Evolutionary conservation across 1,140 invertebrate species (phyloP), one percentile per base, ranked within the genome.

Genomic region (Fopius arisanus): DNA sequence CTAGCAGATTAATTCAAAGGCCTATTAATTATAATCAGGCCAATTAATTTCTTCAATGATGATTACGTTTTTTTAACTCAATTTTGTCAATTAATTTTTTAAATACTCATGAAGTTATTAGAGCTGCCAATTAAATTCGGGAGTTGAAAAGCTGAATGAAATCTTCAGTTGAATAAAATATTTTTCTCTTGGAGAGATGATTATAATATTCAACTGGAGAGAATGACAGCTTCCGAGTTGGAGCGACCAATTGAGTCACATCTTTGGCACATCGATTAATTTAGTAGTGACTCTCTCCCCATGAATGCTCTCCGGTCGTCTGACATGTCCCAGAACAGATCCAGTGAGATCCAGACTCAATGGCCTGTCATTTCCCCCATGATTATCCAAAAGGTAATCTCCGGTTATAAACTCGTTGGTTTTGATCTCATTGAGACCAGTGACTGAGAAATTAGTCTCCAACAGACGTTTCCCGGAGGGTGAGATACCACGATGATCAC

Each of bases 391-490:
- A 59, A 29, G 28, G 62, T 1, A 26, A 41, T 51, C 62, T 26
- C 59, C 43, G 51, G 19, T 21, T 9, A 70, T 40, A 48, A 73
- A 67, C 31, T 66, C 80, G 77, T 75, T 84, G 21, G 84, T 85
- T 74, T 75, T 83, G 62, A 86, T 86, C 65, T 86, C 84, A 51
- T 84, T 86, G 37, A 85, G 80, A 62, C 85, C 84, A 21, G 83
- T 87, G 31, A 85, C 77, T 63, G 81, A 84, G 72, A 86, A 86
- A 78, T 84, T 86, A 40, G 81, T 87, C 75, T 83, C 81, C 73
- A 84, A 77, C 62, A 83, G 72, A 70, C 69, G 75, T 75, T 75
- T 78, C 67, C 73, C 73, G 6, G 67, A 19, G 26, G 62, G 12
- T 54, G 43, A 16, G 65, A 51, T 12, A 33, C 41, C 54, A 40